Base-by-base conservation (phyloP, 2,113 vertebrate species). In the Kryptolebias marmoratus region DNA sequence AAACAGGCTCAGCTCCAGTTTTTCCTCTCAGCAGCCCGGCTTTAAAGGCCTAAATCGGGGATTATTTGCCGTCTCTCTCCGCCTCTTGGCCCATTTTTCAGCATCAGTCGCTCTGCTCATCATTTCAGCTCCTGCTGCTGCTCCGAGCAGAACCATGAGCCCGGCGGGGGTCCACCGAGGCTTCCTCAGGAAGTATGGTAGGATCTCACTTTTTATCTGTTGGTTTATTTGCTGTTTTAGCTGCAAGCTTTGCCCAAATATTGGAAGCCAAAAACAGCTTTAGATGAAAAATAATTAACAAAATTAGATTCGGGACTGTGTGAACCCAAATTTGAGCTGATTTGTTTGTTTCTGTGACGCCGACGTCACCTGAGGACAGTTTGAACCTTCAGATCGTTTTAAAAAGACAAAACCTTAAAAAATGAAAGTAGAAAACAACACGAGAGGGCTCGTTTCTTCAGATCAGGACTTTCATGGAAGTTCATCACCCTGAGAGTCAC, bases 101-200 rank as follows among this genome's bases (percentile, higher is more conserved):
- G 68, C 77, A 76, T 84, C 79, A 50, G n/a, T 52, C 12, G 44
- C 48, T 68, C 57, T 64, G 53, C 59, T 58, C 73, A 16, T 83
- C 77, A 87, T 79, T 83, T 74, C 68, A 70, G 45, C 55, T 68
- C 57, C 18, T 54, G 80, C 47, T 71, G 79, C 63, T 57, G 71
- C 67, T 77, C 80, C 70, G 82, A 77, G 68, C 42, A 66, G 87
- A 81, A 81, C 75, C 70, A 94, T 95, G 93, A 94, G 75, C 81
- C 65, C 84, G 45, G 80, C 88, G 1, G 93, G 93, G 42, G 71
- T 95, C 65, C 94, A 94, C 12, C 87, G 74, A 63, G 95, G 94
- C 53, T 95, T 93, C 88, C 93, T 96, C 56, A 91, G 71, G 75
- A 96, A 96, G 84, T 96, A 95, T 16, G 94, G 95, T 96, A 89